Percentiles rank a stretch among this genome's conserved stretches.
Evolutionary conservation across 1,140 invertebrate species (phyloP).

Genomic region (Drosophila lacteicornis): DNA sequence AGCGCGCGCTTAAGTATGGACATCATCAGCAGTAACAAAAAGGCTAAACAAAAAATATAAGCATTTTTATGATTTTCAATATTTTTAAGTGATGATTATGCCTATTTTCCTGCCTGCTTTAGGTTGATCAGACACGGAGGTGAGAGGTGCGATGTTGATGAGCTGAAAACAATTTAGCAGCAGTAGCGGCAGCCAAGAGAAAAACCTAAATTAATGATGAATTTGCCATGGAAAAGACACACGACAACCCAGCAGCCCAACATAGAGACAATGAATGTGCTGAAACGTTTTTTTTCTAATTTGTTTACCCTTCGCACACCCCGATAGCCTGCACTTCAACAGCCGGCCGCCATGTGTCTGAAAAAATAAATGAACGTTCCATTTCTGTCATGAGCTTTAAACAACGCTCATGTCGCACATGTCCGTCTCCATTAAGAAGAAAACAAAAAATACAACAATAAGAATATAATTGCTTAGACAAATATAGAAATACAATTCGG

Average conservation of each 20-base stretch:
- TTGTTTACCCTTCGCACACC: constrained; percentile 3
- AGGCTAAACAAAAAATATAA: constrained; percentile 35
- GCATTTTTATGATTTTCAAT: constrained; percentile 70
- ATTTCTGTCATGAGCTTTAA: constrained; percentile 64
- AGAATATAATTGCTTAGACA: constrained; percentile 1
- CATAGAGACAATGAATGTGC: constrained; percentile 45
- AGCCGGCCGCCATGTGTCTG: constrained; percentile 19
- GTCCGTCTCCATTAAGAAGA: constrained; percentile 55
- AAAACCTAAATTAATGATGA: constrained; percentile 69
- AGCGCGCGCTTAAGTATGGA: constrained; percentile 71
- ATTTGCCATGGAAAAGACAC: constrained; percentile 67
- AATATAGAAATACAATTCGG: constrained; percentile 23
- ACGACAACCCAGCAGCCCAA: constrained; percentile 34
- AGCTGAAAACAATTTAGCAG: constrained; percentile 49
- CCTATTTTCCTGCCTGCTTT: constrained; percentile 64
- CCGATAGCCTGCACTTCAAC: constrained; percentile 1
- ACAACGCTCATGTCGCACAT: constrained; percentile 36
- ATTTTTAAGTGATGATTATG: constrained; percentile 78
- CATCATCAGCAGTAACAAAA: constrained; percentile 44
- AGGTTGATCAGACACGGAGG: background rate
- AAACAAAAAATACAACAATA: constrained; percentile 11
- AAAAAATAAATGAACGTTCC: constrained; percentile 61
- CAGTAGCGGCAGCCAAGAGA: constrained; percentile 33
- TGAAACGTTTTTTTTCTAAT: constrained; percentile 13
- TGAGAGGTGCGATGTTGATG: constrained; percentile 4